A percentile compares a stretch with the other conserved stretches of the same genome.
Conservation (phyloP, 2,888 invertebrate species). For the Theretra japonica region DNA sequence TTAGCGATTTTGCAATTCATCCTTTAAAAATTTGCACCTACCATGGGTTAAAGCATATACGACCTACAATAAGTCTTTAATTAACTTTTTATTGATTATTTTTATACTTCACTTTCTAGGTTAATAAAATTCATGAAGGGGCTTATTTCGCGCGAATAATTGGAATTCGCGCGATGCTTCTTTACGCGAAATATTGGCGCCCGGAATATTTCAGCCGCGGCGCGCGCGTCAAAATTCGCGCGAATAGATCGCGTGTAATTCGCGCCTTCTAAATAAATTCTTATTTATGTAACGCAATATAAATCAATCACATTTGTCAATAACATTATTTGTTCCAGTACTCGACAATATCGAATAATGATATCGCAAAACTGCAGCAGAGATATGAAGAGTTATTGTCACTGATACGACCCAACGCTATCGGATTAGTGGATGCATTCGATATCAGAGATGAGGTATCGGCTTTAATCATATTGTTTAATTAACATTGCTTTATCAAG, state of each 20-base stretch:
- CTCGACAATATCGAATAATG: conserved; percentile 80
- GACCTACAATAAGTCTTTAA: too few relatives aligned
- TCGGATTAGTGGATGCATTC: conserved; percentile 95
- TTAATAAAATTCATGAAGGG: too few relatives aligned
- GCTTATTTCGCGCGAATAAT: too few relatives aligned
- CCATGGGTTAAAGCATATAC: too few relatives aligned
- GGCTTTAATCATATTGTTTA: not conserved
- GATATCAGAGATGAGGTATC: conserved; percentile 90
- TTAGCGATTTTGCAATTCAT: too few relatives aligned
- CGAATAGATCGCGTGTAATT: too few relatives aligned
- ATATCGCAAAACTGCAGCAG: conserved; percentile 83
- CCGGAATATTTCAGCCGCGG: not conserved
- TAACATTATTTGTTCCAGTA: conserved; percentile 79
- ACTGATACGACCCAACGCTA: conserved; percentile 92
- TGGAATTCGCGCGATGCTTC: too few relatives aligned
- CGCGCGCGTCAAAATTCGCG: not conserved
- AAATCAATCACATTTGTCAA: not conserved
- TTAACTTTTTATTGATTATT: too few relatives aligned
- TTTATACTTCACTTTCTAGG: too few relatives aligned
- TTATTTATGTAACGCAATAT: not conserved
- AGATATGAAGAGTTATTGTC: conserved; percentile 88
- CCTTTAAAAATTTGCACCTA: too few relatives aligned
- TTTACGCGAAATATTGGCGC: too few relatives aligned
- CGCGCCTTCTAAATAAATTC: too few relatives aligned
- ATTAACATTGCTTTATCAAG: not conserved